A percentile compares a stretch with the other conserved stretches of the same genome.
Conservation (phyloP, 2,797 vertebrate genomes). For the Pangasius krempfi region DNA sequence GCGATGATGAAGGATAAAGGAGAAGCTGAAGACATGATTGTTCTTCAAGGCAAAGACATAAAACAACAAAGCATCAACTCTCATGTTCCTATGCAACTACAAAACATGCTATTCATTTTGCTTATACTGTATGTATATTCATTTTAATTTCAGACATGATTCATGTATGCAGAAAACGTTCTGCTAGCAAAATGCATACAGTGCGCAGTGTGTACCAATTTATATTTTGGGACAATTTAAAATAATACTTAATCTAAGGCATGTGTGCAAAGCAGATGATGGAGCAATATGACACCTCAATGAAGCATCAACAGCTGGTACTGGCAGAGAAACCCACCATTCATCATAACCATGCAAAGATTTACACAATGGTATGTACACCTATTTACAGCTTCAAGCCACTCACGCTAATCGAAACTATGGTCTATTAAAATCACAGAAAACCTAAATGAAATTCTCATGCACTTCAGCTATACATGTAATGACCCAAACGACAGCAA, state of each 20-base stretch:
- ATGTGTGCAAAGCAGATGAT: conserved; percentile 8
- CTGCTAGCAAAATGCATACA: background rate
- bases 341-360: conserved; percentile 28
- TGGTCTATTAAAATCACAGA: background rate
- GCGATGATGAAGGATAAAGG: background rate
- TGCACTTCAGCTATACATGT: conserved; percentile 37
- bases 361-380: conserved; percentile 42
- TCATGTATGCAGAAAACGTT: background rate
- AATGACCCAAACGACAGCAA: background rate
- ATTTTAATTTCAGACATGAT: background rate
- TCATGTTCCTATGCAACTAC: background rate
- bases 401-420: background rate
- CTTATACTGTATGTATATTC: background rate
- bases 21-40: background rate
- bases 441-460: background rate
- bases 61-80: background rate
- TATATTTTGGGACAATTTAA: conserved; percentile 2
- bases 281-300: conserved; percentile 2
- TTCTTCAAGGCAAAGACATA: background rate
- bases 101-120: conserved; percentile 6
- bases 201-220: background rate
- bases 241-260: background rate
- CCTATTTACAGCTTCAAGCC: conserved; percentile 12
- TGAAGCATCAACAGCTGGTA: background rate
- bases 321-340: background rate